Percentiles rank a stretch among this genome's conserved stretches.
Evolutionary conservation across 2,888 invertebrate species (phyloP).

Genomic region (Protophormia terraenovae): DNA sequence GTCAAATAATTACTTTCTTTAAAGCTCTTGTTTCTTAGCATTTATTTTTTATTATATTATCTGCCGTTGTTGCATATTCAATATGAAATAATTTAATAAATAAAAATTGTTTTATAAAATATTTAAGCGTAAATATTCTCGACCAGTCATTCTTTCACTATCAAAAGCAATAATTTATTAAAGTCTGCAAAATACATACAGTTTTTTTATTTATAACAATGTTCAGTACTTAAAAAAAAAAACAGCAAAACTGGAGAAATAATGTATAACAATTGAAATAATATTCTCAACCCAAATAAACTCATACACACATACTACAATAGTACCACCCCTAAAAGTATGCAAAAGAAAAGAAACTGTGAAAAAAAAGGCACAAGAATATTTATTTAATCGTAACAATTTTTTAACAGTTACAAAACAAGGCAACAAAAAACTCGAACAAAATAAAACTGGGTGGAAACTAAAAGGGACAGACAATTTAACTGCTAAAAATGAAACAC

Average conservation of each 20-base stretch:
- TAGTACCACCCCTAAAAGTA: slow-evolving; percentile 33
- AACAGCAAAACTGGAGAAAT: too few relatives aligned
- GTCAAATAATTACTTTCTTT: slow-evolving; percentile 36
- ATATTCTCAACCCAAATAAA: slow-evolving; percentile 39
- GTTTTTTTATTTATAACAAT: not conserved
- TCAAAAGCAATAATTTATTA: slow-evolving; percentile 75
- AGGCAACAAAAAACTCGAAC: not conserved
- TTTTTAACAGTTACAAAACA: slow-evolving; percentile 44
- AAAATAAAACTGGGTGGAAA: slow-evolving; percentile 40
- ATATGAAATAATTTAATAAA: slow-evolving; percentile 40
- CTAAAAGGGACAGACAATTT: slow-evolving; percentile 46
- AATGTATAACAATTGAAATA: slow-evolving; percentile 49
- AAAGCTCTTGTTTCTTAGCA: not conserved
- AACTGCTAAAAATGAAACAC: not conserved
- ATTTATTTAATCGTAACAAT: slow-evolving; percentile 52
- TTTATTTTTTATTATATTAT: not conserved
- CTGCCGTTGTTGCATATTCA: not conserved
- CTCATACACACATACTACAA: not conserved
- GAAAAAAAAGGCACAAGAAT: slow-evolving; percentile 32
- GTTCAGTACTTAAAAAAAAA: not conserved
- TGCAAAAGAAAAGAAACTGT: slow-evolving; percentile 18
- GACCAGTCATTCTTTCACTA: slow-evolving; percentile 49
- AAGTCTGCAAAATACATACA: slow-evolving; percentile 71
- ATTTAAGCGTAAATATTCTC: slow-evolving; percentile 40
- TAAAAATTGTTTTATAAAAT: slow-evolving; percentile 29